phyloP scores from a whole-genome alignment of 2,797 vertebrate genomes.

The Thalassophryne amazonica region DNA sequence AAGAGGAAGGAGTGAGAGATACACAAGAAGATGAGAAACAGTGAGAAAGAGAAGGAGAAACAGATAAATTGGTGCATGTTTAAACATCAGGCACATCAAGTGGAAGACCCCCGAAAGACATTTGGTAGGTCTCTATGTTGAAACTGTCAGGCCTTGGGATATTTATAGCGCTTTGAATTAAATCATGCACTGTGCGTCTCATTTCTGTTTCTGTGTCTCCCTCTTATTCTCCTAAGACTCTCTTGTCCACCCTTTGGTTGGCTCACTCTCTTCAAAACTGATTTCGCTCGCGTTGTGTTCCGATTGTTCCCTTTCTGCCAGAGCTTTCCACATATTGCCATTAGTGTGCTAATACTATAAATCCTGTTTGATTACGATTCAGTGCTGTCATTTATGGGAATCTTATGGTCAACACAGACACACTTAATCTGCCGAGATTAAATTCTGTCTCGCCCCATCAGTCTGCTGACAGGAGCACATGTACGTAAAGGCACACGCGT shows the following conservation, averaged over 20 bases:
- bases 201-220: slow-evolving; percentile 47
- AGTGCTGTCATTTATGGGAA: slow-evolving; percentile 41
- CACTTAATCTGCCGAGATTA: slow-evolving; percentile 68
- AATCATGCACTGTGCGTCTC: slow-evolving; percentile 58
- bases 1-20: neutral
- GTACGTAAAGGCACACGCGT: slow-evolving; percentile 16
- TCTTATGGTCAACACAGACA: slow-evolving; percentile 58
- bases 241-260: slow-evolving; percentile 39
- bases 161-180: slow-evolving; percentile 78
- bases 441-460: slow-evolving; percentile 63
- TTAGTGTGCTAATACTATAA: slow-evolving; percentile 48
- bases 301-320: neutral
- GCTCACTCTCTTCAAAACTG: slow-evolving; percentile 7
- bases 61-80: slow-evolving; percentile 58
- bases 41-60: neutral
- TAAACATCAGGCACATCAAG: slow-evolving; percentile 55
- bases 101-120: slow-evolving; percentile 55
- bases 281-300: slow-evolving; percentile 6
- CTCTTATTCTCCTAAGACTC: slow-evolving; percentile 48
- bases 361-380: slow-evolving; percentile 52
- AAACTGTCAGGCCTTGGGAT: slow-evolving; percentile 74
- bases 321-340: slow-evolving; percentile 14
- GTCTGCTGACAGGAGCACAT: slow-evolving; percentile 40
- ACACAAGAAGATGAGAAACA: slow-evolving; percentile 5
- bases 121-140: slow-evolving; percentile 64